Percentiles rank a stretch among this genome's conserved stretches.
These are phyloP conservation scores for Strigamia crassipes DNA, from an alignment of 2,888 invertebrate species.

Conservation along the genomic window DNA sequence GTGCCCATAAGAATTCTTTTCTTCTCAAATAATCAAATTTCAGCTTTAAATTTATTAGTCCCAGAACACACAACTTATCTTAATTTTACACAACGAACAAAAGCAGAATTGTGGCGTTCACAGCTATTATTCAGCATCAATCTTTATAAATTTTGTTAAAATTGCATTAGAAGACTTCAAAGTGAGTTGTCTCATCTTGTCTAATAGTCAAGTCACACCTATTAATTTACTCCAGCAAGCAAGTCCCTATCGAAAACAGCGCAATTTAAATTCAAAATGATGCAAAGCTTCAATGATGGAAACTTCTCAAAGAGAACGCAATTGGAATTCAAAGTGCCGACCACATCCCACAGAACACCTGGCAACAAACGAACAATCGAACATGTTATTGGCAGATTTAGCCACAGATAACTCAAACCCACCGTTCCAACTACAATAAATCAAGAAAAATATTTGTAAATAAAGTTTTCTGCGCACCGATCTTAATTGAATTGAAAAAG, in stretches of 20 bases:
- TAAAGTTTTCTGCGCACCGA: too few relatives aligned
- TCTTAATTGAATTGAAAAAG: too few relatives aligned
- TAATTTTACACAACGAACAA: too few relatives aligned
- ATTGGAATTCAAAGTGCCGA: neutral
- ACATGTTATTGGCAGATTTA: neutral
- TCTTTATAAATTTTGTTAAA: too few relatives aligned
- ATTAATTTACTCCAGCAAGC: neutral
- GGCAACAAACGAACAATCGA: slow-evolving; percentile 7
- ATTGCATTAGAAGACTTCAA: neutral
- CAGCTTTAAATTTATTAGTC: too few relatives aligned
- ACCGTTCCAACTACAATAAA: neutral
- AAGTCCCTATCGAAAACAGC: neutral
- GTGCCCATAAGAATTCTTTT: too few relatives aligned
- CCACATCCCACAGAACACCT: neutral
- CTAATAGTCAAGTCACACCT: neutral
- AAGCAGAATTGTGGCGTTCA: too few relatives aligned
- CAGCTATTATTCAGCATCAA: too few relatives aligned
- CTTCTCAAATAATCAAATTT: too few relatives aligned
- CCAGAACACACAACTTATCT: too few relatives aligned
- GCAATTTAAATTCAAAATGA: slow-evolving; percentile 5
- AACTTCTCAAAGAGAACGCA: neutral
- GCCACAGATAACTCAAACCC: neutral
- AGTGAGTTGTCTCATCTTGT: neutral
- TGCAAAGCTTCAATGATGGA: neutral
- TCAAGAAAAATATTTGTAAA: too few relatives aligned